These are phyloP conservation scores for Trematocara stigmaticum DNA, from an alignment of 2,113 vertebrate genomes.

Conservation along the genomic window DNA sequence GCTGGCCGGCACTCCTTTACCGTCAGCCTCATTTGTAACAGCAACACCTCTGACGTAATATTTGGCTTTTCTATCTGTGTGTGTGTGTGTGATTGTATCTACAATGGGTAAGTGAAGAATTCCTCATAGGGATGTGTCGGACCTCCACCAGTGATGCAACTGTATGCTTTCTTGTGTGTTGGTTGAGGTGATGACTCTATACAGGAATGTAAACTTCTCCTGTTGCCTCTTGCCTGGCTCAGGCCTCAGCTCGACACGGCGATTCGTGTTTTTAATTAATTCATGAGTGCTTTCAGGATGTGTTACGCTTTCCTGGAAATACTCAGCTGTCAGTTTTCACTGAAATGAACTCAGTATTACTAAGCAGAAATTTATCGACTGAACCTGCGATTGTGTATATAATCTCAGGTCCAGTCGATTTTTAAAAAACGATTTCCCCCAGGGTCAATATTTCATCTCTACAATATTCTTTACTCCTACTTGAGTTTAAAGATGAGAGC, in stretches of 20 bases:
- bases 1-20: neutral
- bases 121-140: slow-evolving; percentile 19
- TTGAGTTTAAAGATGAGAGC: neutral
- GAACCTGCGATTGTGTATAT: neutral
- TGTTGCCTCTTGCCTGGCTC: neutral
- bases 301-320: neutral
- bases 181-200: neutral
- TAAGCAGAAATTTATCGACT: neutral
- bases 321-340: neutral
- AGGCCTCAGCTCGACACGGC: neutral
- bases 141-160: neutral
- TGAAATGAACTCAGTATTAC: neutral
- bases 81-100: neutral
- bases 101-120: slow-evolving; percentile 11
- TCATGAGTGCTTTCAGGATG: neutral
- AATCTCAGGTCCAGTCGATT: neutral
- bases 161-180: neutral
- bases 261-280: neutral
- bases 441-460: neutral
- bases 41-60: slow-evolving; percentile 11
- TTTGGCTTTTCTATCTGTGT: neutral
- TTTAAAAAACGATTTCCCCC: neutral
- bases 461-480: neutral
- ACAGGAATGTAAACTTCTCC: neutral
- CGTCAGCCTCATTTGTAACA: neutral